Evolutionary conservation across 2,888 invertebrate species (phyloP), one percentile per base, ranked within the genome.

Genomic region (Alitta virens): DNA sequence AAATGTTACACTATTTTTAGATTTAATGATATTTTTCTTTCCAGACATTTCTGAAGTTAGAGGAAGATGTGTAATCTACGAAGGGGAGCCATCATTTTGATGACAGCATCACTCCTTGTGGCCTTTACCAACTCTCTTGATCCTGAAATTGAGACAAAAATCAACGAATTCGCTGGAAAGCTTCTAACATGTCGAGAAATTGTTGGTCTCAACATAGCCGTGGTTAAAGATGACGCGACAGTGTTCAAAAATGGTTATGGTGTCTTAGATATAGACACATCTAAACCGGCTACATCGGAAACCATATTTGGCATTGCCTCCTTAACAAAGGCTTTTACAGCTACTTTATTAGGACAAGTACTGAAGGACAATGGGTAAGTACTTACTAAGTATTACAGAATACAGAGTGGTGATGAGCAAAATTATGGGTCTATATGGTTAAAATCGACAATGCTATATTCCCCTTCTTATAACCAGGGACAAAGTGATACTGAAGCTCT

Each of bases 301-400:
- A 76, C 77, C 0, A 55, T 73, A 40, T 77, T 75, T 57, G 72
- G 70, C 14, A 62, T 78, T 7, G 76, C 75, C 1, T 75, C 77
- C 0, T 67, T 75, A 56, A 72, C 74, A 1, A 77, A 78, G 56
- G 74, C 75, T 0, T 78, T 78, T 63, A 72, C 75, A 0, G 65
- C 76, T 0, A 68, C 75, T 0, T 68, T 77, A n/a, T 66, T 78
- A 59, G 62, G 73, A 7, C 72, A 73, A 57, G 64, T 73, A 7
- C 33, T 75, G 21, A 64, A n/a, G 7, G 18, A 46, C n/a, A 18
- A 46, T 46, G 46, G 46, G 46, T 46, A 21, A 16, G 21, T 46
- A n/a, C n/a, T n/a, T n/a, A n/a, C n/a, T n/a, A n/a, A n/a, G n/a
- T n/a, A n/a, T n/a, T n/a, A n/a, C n/a, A n/a, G n/a, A n/a, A n/a